Evolutionary conservation across 2,113 vertebrate genomes (phyloP), one percentile per base, ranked within the genome.

Genomic region (Nestor notabilis): DNA sequence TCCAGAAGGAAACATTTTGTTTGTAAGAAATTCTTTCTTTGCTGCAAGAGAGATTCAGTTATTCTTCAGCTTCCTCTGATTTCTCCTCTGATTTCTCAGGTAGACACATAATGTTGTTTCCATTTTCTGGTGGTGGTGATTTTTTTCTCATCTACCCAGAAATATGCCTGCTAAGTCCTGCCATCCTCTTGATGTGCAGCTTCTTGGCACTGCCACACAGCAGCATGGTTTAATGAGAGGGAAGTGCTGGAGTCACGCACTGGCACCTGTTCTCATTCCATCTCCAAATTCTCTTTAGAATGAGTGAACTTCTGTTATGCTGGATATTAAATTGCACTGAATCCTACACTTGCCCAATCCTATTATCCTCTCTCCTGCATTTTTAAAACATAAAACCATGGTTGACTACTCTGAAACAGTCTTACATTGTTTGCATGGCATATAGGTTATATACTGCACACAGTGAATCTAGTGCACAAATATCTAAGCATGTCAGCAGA

Each of bases 291-390:
- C 58, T 85, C 53, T 87, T 85, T 53, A 91, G 75, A 93, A 33
- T 86, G 87, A 88, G 79, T 70, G 66, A 83, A 93, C 7, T 95
- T 79, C 65, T 83, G 28, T 65, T 74, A 83, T 58, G 39, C 31
- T 2, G 2, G 75, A 88, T 96, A 93, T 90, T 90, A 95, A 93
- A 90, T 56, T 90, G 70, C 49, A 65, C 65, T 79, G 53, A 87
- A 87, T 79, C 37, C 66, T 70, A 75, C n/a, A 77, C 61, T 70
- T 85, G 41, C 78, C 63, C 78, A 90, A 17, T 43, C 89, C 66
- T 87, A 20, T 85, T 75, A 50, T 74, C 46, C 11, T 56, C 60
- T 64, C 5, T 39, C 29, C 37, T 61, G 9, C 16, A 39, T 71
- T 90, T 77, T 87, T 89, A 21, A 65, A 69, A 94, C 80, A 47